A percentile compares a stretch with the other conserved stretches of the same genome.
These are phyloP conservation scores for Philaenus spumarius DNA, from an alignment of 1,140 invertebrate species.

Conservation along the genomic window DNA sequence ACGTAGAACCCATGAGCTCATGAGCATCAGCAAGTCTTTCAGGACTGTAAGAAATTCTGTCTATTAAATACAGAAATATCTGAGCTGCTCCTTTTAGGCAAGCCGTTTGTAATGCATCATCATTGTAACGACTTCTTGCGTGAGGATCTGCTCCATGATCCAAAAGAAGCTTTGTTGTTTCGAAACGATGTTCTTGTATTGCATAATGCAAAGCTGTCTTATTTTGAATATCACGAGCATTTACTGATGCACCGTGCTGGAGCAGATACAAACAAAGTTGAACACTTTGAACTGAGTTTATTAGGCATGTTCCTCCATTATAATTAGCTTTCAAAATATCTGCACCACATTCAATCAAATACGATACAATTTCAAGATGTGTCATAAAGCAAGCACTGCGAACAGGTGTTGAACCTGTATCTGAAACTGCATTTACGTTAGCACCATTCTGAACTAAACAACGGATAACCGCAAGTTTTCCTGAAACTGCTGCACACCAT, in stretches of 20 bases:
- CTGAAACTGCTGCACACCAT: conserved; percentile 91
- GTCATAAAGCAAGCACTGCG: conserved; percentile 92
- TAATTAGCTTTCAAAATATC: conserved; percentile 82
- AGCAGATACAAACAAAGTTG: conserved; percentile 75
- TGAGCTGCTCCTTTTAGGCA: conserved; percentile 79
- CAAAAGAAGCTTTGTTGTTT: conserved; percentile 76
- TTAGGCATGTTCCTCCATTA: conserved; percentile 89
- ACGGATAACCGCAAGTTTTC: conserved; percentile 68
- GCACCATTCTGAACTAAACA: conserved; percentile 73
- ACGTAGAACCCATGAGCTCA: conserved; percentile 77
- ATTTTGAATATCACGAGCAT: conserved; percentile 82
- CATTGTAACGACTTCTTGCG: conserved; percentile 69
- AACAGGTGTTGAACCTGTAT: conserved; percentile 83
- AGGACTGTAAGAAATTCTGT: conserved; percentile 51
- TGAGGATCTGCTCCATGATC: conserved; percentile 72
- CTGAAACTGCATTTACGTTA: conserved; percentile 75
- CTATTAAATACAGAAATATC: conserved; percentile 71
- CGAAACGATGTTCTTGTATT: conserved; percentile 62
- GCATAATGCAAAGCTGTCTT: conserved; percentile 93
- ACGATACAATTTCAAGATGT: conserved; percentile 65
- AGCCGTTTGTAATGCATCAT: conserved; percentile 86
- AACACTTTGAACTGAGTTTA: conserved; percentile 86
- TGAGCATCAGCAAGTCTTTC: conserved; percentile 72
- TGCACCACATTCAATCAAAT: conserved; percentile 75
- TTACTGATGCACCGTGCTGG: conserved; percentile 67